Evolutionary conservation across 2,888 invertebrate species (phyloP).

Genomic region (Chydorus sphaericus): DNA sequence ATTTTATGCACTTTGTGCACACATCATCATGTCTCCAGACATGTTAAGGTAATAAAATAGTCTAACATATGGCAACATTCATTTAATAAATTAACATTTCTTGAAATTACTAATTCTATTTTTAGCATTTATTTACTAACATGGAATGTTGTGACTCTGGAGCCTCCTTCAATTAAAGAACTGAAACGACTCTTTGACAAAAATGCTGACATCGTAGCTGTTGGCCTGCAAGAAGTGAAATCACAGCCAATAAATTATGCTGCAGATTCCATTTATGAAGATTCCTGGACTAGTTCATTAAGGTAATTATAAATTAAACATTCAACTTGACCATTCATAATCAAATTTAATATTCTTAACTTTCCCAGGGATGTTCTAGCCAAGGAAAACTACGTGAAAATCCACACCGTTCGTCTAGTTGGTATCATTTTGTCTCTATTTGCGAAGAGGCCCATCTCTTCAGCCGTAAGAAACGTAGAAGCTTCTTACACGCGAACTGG

Average conservation of each 20-base stretch:
- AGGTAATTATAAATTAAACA: conserved; percentile 25
- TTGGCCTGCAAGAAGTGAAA: conserved; percentile 66
- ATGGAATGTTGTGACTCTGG: conserved; percentile 70
- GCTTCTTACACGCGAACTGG: conserved; percentile 79
- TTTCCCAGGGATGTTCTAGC: conserved; percentile 49
- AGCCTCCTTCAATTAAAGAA: conserved; percentile 52
- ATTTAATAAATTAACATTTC: too few species aligned
- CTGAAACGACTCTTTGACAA: conserved; percentile 41
- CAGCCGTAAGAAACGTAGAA: conserved; percentile 70
- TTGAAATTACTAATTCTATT: neutral
- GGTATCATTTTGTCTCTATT: conserved; percentile 68
- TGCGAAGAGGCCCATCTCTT: conserved; percentile 58
- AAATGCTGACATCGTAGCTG: conserved; percentile 3
- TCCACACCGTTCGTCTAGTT: conserved; percentile 66
- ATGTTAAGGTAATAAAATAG: too few species aligned
- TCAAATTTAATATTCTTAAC: conserved; percentile 12
- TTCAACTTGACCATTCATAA: neutral
- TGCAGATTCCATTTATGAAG: conserved; percentile 62
- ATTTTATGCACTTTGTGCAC: too few species aligned
- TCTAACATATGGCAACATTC: too few species aligned
- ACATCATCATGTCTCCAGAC: too few species aligned
- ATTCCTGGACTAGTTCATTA: conserved; percentile 66
- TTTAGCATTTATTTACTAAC: conserved; percentile 56
- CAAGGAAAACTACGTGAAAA: conserved; percentile 52
- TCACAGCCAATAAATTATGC: conserved; percentile 72